Percentiles rank a stretch among this genome's conserved stretches.
phyloP scores from a whole-genome alignment of 2,888 invertebrate species.

The Acronicta psi region DNA sequence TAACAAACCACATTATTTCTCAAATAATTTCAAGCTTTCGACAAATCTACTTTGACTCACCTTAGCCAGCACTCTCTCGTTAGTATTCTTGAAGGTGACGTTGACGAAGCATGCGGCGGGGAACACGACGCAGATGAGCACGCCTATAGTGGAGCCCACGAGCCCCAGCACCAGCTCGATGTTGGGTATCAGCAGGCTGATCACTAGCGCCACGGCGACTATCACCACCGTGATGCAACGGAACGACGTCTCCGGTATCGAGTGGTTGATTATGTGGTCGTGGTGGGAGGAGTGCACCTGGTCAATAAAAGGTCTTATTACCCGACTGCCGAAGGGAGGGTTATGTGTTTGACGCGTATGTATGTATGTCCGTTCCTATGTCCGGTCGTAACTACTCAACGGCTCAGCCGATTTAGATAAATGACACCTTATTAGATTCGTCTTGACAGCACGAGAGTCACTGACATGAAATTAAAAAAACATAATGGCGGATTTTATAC shows the following conservation, averaged over 20 bases:
- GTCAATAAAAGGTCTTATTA: conserved; percentile 37
- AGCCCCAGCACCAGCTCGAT: conserved; percentile 98
- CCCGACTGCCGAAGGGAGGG: no score
- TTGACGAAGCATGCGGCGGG: conserved; percentile 97
- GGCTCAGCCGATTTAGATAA: no score
- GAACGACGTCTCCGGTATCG: conserved; percentile 96
- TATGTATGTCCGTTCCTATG: no score
- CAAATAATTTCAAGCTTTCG: no score
- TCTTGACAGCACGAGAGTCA: no score
- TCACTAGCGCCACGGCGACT: conserved; percentile 92
- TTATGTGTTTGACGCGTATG: no score
- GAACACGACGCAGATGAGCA: conserved; percentile 97
- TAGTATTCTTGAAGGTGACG: conserved; percentile 94
- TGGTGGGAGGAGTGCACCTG: conserved; percentile 91
- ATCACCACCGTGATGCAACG: conserved; percentile 95
- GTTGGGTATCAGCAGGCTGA: conserved; percentile 96
- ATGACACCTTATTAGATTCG: no score
- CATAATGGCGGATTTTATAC: no score
- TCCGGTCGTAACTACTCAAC: no score
- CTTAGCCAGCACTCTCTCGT: conserved; percentile 95
- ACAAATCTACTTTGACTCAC: no score
- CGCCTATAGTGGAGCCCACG: conserved; percentile 98
- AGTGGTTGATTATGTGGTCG: conserved; percentile 89
- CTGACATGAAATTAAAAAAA: no score
- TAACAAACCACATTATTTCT: no score